Evolutionary conservation across 2,113 vertebrate species (phyloP).

Genomic region (Nesospiza acunhae): DNA sequence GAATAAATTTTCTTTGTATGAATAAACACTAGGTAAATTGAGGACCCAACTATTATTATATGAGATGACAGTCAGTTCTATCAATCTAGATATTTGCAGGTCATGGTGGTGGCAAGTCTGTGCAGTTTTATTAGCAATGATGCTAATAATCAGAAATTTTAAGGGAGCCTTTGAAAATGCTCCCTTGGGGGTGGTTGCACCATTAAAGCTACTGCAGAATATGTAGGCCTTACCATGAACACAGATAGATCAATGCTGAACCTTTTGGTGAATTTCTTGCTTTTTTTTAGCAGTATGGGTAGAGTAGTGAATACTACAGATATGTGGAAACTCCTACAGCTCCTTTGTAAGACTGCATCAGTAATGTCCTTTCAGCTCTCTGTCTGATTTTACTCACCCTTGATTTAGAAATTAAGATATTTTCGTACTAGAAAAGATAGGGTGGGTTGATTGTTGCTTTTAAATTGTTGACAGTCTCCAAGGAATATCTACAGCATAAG

Average conservation of each 20-base stretch:
- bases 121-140: background rate
- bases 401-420: background rate
- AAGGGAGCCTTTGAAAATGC: background rate
- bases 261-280: background rate
- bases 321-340: background rate
- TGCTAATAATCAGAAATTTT: background rate
- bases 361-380: background rate
- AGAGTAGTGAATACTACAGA: background rate
- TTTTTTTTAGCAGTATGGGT: background rate
- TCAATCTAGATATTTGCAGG: background rate
- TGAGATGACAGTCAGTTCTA: background rate
- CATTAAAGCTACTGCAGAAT: background rate
- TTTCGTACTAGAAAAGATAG: background rate
- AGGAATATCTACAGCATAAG: background rate
- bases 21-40: slow-evolving; percentile 49
- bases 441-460: background rate
- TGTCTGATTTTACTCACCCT: background rate
- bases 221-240: background rate
- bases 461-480: background rate
- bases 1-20: slow-evolving; percentile 32
- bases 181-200: background rate
- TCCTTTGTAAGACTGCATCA: background rate
- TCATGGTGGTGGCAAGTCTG: background rate
- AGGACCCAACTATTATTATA: background rate
- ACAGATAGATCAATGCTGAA: background rate